phyloP scores from a whole-genome alignment of 2,113 vertebrate genomes.

The Brienomyrus longianalis region DNA sequence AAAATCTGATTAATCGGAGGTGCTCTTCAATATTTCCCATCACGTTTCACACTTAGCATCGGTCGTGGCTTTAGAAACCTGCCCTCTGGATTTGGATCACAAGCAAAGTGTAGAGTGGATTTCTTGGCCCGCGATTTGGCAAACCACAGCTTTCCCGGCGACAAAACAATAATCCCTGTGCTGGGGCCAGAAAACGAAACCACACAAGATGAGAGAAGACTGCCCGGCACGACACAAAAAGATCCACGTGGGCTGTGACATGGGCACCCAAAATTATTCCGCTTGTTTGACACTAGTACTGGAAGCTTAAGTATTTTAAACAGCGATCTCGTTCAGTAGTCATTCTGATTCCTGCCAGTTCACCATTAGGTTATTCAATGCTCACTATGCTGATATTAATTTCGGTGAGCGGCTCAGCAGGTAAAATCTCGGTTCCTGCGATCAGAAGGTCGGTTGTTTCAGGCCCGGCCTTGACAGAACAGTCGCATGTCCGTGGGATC shows the following conservation, averaged over 20 bases:
- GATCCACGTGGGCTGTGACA: background rate
- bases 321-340: background rate
- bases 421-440: background rate
- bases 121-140: background rate
- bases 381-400: background rate
- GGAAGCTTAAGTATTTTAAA: background rate
- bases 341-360: background rate
- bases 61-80: conserved; percentile 2
- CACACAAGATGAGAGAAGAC: background rate
- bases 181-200: background rate
- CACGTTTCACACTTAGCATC: background rate
- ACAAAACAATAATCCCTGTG: background rate
- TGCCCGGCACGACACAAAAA: background rate
- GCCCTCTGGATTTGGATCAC: conserved; percentile 8
- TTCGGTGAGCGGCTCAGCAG: background rate
- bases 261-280: background rate
- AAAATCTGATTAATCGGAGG: conserved; percentile 29
- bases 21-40: conserved; percentile 18
- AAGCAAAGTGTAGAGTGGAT: background rate
- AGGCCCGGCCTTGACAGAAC: background rate
- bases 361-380: background rate
- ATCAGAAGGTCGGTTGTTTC: background rate
- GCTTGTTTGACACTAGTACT: background rate
- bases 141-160: background rate
- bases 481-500: background rate